Evolutionary conservation across 2,888 invertebrate genomes (phyloP).

Genomic region (Eupithecia vulgata): DNA sequence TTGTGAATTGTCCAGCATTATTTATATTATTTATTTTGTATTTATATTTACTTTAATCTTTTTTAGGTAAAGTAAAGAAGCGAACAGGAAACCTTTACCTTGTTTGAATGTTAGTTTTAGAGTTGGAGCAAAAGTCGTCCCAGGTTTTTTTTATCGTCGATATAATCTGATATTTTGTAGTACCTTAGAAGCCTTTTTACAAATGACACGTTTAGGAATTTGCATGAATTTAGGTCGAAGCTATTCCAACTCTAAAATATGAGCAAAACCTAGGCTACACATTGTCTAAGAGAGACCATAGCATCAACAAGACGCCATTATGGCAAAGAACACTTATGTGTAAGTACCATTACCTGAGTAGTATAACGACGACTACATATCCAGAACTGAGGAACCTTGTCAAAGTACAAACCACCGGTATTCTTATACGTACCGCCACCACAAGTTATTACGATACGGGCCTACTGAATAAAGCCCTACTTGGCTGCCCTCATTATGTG

Average conservation of each 20-base stretch:
- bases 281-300: not conserved
- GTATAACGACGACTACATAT: not conserved
- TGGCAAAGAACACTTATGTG: not conserved
- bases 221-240: too few species aligned
- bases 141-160: too few species aligned
- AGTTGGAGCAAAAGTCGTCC: too few species aligned
- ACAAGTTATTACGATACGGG: not conserved
- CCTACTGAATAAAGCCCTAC: constrained; percentile 13
- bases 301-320: not conserved
- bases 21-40: too few species aligned
- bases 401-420: not conserved
- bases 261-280: not conserved
- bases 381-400: not conserved
- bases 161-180: too few species aligned
- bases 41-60: too few species aligned
- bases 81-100: too few species aligned
- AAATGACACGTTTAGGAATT: too few species aligned
- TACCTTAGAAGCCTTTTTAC: too few species aligned
- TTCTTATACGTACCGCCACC: not conserved
- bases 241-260: not conserved
- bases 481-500: constrained; percentile 42
- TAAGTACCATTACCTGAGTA: not conserved
- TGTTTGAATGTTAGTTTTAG: too few species aligned
- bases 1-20: too few species aligned
- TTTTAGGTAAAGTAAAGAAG: too few species aligned